Conservation (phyloP, 1,140 invertebrate species). For the Linepithema humile region DNA sequence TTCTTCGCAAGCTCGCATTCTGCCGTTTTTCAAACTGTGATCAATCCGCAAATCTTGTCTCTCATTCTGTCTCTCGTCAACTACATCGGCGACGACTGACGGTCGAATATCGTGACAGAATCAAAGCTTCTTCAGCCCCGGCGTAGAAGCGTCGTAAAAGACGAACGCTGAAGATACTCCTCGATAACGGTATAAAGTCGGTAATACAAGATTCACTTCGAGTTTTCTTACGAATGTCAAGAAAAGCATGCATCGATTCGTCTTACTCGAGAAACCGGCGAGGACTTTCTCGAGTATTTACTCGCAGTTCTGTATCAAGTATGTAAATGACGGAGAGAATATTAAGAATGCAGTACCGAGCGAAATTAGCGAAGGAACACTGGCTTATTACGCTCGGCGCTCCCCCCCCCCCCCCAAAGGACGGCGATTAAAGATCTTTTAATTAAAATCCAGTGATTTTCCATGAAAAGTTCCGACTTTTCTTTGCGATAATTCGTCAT, state of each 20-base stretch:
- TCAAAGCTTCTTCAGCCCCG: conserved; percentile 11
- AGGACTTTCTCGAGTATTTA: conserved; percentile 2
- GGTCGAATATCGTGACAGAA: conserved; percentile 24
- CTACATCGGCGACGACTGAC: neutral
- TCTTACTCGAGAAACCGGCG: neutral
- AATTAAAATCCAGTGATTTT: conserved; percentile 57
- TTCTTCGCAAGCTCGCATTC: conserved; percentile 1
- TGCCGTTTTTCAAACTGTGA: conserved; percentile 27
- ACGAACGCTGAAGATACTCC: neutral
- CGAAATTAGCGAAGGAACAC: conserved; percentile 19
- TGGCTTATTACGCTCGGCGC: conserved; percentile 22
- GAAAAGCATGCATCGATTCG: neutral
- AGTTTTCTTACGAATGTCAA: neutral
- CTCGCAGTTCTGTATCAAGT: neutral
- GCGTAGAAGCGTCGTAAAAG: conserved; percentile 18
- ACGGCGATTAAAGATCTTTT: conserved; percentile 56
- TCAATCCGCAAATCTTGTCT: conserved; percentile 37
- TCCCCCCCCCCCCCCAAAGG: neutral
- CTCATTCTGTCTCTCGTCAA: neutral
- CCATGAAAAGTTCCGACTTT: conserved; percentile 48
- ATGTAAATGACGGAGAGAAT: conserved; percentile 41
- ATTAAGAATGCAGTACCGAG: conserved; percentile 5
- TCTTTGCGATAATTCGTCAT: conserved; percentile 35
- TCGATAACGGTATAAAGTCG: conserved; percentile 26
- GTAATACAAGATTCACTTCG: neutral